A percentile compares a stretch with the other conserved stretches of the same genome.
Evolutionary conservation across 2,113 vertebrate genomes (phyloP).

Genomic region (Prunella fulvescens): DNA sequence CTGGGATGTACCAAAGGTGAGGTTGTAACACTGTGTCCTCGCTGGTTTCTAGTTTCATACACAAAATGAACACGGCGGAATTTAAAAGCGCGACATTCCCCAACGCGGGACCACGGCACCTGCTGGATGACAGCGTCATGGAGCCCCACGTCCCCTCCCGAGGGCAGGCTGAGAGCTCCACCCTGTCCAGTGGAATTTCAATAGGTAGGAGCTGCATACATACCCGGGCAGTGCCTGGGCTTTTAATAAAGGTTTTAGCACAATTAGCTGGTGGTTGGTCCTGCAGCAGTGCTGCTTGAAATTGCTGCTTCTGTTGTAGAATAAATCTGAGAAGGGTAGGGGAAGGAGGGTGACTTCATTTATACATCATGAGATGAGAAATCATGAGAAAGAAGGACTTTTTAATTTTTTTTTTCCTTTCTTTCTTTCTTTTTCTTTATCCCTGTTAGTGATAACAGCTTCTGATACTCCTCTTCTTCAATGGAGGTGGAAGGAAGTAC

Average conservation of each 20-base stretch:
- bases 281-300: background rate
- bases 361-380: background rate
- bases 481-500: background rate
- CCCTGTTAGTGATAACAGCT: background rate
- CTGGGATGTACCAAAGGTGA: background rate
- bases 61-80: slow-evolving; percentile 95
- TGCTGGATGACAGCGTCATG: slow-evolving; percentile 96
- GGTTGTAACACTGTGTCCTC: background rate
- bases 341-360: background rate
- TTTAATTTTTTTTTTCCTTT: no score
- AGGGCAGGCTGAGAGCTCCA: slow-evolving; percentile 93
- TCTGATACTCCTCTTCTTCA: background rate
- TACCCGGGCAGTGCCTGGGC: rapidly evolving
- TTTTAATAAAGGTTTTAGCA: background rate
- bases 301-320: background rate
- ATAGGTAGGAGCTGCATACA: slow-evolving; percentile 80
- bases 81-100: slow-evolving; percentile 98
- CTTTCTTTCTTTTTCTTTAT: background rate
- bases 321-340: no score
- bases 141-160: slow-evolving; percentile 89
- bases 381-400: background rate
- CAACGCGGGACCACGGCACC: slow-evolving; percentile 92
- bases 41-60: slow-evolving; percentile 84
- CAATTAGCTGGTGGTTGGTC: background rate
- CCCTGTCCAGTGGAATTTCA: slow-evolving; percentile 95